Evolutionary conservation across 2,113 vertebrate species (phyloP), one percentile per base, ranked within the genome.

Genomic region (Melierax canorus): DNA sequence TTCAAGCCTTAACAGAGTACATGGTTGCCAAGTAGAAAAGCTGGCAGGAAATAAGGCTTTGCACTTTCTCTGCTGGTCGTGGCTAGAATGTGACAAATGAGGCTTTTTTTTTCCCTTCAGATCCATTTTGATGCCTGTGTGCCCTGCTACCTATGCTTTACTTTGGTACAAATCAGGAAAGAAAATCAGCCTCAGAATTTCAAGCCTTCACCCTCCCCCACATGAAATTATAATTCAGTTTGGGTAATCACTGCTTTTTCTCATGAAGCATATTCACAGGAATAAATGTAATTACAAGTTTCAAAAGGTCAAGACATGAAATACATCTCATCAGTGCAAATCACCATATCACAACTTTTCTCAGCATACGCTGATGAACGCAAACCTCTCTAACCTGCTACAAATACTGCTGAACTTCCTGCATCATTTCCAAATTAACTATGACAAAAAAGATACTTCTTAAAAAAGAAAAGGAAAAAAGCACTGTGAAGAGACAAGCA

Each of bases 221-320:
- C 27, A 39, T 0, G 0, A 2, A 80, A 71, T 20, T 86, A 32
- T n/a, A 80, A 69, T 80, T 79, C 24, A 69, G 23, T 87, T 89
- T 67, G 63, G 30, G 23, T 29, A 81, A 84, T 56, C 56, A 36
- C 14, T 89, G 32, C 23, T 91, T 86, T 74, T 91, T 46, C 72
- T 91, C 60, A 72, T 36, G 39, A 92, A 90, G 48, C 11, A 64
- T 53, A 85, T 84, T 75, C 36, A 59, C 8, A 9, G 39, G 36
- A 96, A 84, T 67, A 96, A 95, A 74, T n/a, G 26, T 46, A 89
- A 96, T 74, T 81, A 84, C 18, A 63, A 67, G 41, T 67, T 77
- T 74, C 59, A 77, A 84, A 92, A 89, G 64, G 73, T 81, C 83
- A 86, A 29, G 26, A 55, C 11, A 59, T 24, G 16, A 75, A 81